Base-by-base conservation (phyloP, 2,113 vertebrate genomes). In the Brachyistius frenatus region DNA sequence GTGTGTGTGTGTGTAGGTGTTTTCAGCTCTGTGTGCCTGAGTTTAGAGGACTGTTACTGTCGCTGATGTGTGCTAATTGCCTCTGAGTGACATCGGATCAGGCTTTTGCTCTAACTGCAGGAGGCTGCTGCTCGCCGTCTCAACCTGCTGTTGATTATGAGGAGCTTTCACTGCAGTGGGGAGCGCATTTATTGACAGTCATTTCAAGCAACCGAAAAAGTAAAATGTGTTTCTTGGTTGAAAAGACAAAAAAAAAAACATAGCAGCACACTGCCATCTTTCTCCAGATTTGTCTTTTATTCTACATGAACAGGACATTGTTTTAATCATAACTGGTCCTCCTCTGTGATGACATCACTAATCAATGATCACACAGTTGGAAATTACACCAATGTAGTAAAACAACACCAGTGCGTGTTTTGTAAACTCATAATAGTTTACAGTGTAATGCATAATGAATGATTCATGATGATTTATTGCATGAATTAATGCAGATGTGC, bases 131-230 rank as follows among this genome's bases (percentile, higher is more conserved):
- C 62, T 73, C 33, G 36, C 70, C 41, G 66, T 58, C 75, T 81
- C 78, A 86, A 76, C 64, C 52, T 55, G 66, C 70, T 63, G 54
- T 84, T 90, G 63, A 85, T 89, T 78, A 84, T 47, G 47, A 66
- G 57, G 5, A 11, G 36, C 50, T 73, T 33, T 73, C 32, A 32
- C 64, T 36, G 67, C 56, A 32, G n/a, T 56, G 60, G 49, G 33
- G 58, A 41, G 23, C 57, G 83, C 64, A 58, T 81, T 85, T 31
- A 77, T 77, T 63, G 62, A 61, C 31, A 23, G 23, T 23, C 23
- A 23, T 46, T 55, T 32, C 0, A 7, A 5, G 7, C 3, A 39
- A 55, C 49, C 57, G 32, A 58, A 5, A 52, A 47, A 9, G 2
- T 5, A n/a, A 67, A 11, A 56, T 31, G 5, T 50, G 11, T n/a